phyloP scores from a whole-genome alignment of 2,113 vertebrate genomes.

The Macrotus californicus region DNA sequence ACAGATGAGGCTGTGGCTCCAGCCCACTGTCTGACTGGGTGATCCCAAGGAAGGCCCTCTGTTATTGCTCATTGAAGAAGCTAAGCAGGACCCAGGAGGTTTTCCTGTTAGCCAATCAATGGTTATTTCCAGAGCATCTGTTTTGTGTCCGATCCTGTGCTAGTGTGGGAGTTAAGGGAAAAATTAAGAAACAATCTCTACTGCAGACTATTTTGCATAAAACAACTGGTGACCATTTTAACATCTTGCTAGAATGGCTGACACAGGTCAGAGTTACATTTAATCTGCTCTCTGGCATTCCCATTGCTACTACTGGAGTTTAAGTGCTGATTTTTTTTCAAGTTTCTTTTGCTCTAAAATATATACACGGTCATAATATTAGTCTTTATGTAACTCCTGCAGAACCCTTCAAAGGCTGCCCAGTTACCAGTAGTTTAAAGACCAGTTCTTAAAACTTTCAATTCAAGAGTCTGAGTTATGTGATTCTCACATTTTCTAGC shows the following conservation, averaged over 20 bases:
- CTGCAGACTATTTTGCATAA: neutral
- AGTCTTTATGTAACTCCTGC: neutral
- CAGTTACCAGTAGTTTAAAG: neutral
- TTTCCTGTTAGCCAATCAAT: neutral
- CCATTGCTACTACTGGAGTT: neutral
- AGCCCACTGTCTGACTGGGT: neutral
- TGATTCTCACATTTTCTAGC: neutral
- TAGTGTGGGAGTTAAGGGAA: neutral
- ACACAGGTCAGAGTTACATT: neutral
- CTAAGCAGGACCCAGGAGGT: neutral
- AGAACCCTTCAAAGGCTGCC: neutral
- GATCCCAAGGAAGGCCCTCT: neutral
- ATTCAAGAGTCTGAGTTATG: neutral
- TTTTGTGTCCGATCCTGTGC: neutral
- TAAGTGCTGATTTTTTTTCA: constrained; percentile 8
- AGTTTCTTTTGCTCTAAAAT: neutral
- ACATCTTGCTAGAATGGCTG: neutral
- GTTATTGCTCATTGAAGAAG: neutral
- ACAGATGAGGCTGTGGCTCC: neutral
- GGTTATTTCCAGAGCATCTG: neutral
- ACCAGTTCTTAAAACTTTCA: neutral
- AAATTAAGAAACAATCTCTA: neutral
- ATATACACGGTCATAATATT: neutral
- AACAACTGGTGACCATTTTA: neutral
- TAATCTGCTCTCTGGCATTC: neutral